Base-by-base conservation (phyloP, 2,797 vertebrate species). In the Enteromius paludinosus region DNA sequence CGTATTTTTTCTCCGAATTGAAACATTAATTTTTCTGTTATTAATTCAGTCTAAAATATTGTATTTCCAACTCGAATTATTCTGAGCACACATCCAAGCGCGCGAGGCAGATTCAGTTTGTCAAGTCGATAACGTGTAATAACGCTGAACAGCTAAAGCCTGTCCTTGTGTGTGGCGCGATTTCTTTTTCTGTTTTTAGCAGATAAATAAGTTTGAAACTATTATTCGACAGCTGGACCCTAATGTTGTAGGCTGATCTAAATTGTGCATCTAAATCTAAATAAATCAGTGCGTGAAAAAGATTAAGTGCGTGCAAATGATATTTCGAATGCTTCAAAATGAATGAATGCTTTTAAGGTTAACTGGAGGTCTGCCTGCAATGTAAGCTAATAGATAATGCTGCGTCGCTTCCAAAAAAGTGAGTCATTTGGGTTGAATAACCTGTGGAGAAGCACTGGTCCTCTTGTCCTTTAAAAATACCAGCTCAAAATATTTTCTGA, bases 361-460 rank as follows among this genome's bases (percentile, higher is more conserved):
- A 75, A 35, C 28, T 59, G 8, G n/a, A 56, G 49, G 47, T 54
- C 25, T 43, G 7, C 2, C 30, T 6, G 23, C 65, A 41, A 28
- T 62, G 38, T n/a, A 14, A 30, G 17, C 18, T 61, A 47, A 61
- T 56, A 54, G 64, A 54, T 41, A 71, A 70, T n/a, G 8, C 35
- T 61, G 7, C 38, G 20, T 61, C 18, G 11, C 52, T 25, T 56
- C 65, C 33, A 59, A 62, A 61, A 61, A 59, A 62, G 28, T 9
- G n/a, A 12, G 12, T 80, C 4, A 25, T 59, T 33, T 62, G 28
- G 47, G 15, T 43, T 43, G 10, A 28, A 4, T 28, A 49, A 81
- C 28, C 79, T 81, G 79, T 81, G 69, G 79, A 81, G 30, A 72
- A 38, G 28, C 38, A 47, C 15, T 47, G 54, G 25, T 49, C 41